Conservation (phyloP, 2,797 vertebrate species). For the Protosalanx chinensis region DNA sequence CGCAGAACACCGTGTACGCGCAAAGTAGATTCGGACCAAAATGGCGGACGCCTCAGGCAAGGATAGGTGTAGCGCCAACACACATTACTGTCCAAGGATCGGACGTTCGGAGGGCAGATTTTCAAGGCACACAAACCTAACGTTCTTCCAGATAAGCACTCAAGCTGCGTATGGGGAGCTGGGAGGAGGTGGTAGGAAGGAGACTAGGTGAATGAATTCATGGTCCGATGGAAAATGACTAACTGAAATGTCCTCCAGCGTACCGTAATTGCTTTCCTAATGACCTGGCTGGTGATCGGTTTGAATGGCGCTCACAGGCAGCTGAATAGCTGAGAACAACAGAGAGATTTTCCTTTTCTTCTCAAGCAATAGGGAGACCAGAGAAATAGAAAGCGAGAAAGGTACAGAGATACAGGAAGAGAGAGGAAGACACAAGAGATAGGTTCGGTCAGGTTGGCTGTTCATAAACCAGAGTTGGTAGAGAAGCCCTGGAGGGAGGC, state of each 20-base stretch:
- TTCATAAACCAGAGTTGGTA: too few species aligned
- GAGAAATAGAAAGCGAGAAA: too few species aligned
- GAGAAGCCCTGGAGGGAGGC: too few species aligned
- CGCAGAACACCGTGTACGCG: slow-evolving; percentile 38
- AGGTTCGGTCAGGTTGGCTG: too few species aligned
- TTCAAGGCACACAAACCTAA: not conserved
- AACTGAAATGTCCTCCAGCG: slow-evolving; percentile 20
- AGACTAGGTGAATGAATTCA: slow-evolving; percentile 1
- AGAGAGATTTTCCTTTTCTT: not conserved
- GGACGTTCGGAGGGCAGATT: not conserved
- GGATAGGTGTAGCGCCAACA: slow-evolving; percentile 1
- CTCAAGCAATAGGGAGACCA: too few species aligned
- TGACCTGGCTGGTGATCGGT: slow-evolving; percentile 6
- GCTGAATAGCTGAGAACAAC: slow-evolving; percentile 7
- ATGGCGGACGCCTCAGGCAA: slow-evolving; percentile 8
- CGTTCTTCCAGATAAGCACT: not conserved
- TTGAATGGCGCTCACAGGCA: slow-evolving; percentile 25
- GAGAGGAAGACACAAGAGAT: too few species aligned
- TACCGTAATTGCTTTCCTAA: slow-evolving; percentile 29
- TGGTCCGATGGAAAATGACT: slow-evolving; percentile 10
- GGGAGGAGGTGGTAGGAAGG: not conserved
- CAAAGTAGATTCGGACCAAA: slow-evolving; percentile 8
- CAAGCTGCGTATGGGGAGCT: not conserved
- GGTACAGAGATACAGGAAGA: too few species aligned
- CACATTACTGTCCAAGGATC: not conserved